These are phyloP conservation scores for Cepaea hortensis DNA, from an alignment of 2,888 invertebrate genomes.

Conservation along the genomic window DNA sequence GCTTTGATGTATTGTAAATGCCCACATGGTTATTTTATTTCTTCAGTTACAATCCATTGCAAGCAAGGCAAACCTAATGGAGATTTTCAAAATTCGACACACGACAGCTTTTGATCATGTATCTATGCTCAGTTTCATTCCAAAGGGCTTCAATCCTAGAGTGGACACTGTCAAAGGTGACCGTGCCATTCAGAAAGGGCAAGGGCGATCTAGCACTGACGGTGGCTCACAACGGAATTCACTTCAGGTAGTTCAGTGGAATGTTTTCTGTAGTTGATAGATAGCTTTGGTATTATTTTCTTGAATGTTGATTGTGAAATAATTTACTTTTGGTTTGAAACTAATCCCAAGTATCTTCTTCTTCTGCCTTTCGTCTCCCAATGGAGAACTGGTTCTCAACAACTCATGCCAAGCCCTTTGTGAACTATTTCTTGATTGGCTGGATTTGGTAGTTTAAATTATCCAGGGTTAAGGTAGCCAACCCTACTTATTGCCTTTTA, in stretches of 20 bases:
- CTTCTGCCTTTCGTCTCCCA: too few relatives aligned
- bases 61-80: slow-evolving; percentile 74
- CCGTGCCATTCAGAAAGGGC: slow-evolving; percentile 31
- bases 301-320: too few relatives aligned
- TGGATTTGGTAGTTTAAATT: too few relatives aligned
- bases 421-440: too few relatives aligned
- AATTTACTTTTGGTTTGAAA: too few relatives aligned
- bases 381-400: too few relatives aligned
- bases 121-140: slow-evolving; percentile 70
- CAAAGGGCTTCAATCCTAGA: slow-evolving; percentile 70
- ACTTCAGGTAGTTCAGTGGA: background rate
- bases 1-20: too few relatives aligned
- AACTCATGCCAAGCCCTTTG: too few relatives aligned
- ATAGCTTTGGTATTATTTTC: too few relatives aligned
- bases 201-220: background rate
- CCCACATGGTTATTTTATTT: background rate
- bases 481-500: too few relatives aligned
- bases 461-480: too few relatives aligned
- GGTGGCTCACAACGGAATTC: background rate
- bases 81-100: slow-evolving; percentile 79
- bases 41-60: slow-evolving; percentile 71
- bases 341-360: too few relatives aligned
- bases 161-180: slow-evolving; percentile 55
- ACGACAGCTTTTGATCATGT: slow-evolving; percentile 68
- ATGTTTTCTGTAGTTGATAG: background rate